Conservation (phyloP, 2,888 invertebrate genomes). For the Gymnosoma rotundatum region DNA sequence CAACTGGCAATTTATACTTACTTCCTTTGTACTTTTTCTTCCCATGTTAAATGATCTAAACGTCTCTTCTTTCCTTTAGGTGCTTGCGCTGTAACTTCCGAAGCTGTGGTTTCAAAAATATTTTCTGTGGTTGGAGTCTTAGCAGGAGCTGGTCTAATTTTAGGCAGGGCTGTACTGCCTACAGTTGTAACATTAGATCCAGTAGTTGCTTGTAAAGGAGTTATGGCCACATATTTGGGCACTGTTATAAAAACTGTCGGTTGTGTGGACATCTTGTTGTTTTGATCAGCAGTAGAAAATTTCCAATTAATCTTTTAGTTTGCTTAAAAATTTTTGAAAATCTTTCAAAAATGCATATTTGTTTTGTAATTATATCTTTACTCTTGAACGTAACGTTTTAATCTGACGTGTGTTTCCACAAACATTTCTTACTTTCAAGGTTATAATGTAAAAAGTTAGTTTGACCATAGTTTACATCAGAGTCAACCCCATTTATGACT, state of each 20-base stretch:
- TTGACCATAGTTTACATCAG: constrained; percentile 44
- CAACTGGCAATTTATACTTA: constrained; percentile 84
- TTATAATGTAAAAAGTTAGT: constrained; percentile 16
- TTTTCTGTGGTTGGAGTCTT: constrained; percentile 63
- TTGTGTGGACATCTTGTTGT: constrained; percentile 73
- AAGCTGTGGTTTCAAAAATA: constrained; percentile 40
- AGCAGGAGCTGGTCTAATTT: constrained; percentile 74
- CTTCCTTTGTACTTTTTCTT: constrained; percentile 94
- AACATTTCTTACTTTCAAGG: constrained; percentile 49
- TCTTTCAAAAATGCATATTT: constrained; percentile 42
- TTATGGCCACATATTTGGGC: constrained; percentile 79
- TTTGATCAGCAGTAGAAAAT: background rate
- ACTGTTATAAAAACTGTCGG: constrained; percentile 79
- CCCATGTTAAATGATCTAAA: constrained; percentile 92
- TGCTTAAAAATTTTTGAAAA: constrained; percentile 27
- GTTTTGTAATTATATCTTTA: constrained; percentile 22
- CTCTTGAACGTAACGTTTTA: constrained; percentile 44
- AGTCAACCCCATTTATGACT: constrained; percentile 37
- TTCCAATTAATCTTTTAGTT: constrained; percentile 12
- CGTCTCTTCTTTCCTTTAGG: constrained; percentile 86
- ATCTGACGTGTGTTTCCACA: constrained; percentile 60
- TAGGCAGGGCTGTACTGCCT: constrained; percentile 71
- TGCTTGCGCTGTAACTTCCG: constrained; percentile 45
- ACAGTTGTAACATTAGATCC: constrained; percentile 31
- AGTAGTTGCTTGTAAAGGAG: constrained; percentile 71